Evolutionary conservation across 2,113 vertebrate species (phyloP), one percentile per base, ranked within the genome.

Genomic region (Ia io): DNA sequence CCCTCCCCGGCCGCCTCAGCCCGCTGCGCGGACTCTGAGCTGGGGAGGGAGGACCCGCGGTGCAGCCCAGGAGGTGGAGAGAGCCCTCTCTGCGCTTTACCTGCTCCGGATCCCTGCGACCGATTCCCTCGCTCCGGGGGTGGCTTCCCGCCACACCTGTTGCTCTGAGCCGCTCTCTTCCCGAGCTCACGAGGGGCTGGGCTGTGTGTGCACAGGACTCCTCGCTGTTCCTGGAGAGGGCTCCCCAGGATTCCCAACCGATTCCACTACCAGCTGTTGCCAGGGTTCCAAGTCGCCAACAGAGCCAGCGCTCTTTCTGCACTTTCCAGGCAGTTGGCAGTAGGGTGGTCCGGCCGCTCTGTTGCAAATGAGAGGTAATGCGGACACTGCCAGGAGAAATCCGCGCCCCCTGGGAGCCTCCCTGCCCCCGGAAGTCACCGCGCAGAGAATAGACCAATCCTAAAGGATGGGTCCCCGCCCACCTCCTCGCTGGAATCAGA

Each of bases 121-220:
- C 1, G 3, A 0, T 13, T 17, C 70, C 22, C 82, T 61, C 0
- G 71, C 35, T 13, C 51, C n/a, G 0, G 65, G 23, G 53, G 86
- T 20, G 47, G 71, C 61, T 40, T 5, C 3, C 40, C 40, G 25
- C 71, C 2, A 30, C 84, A 97, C 97, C 92, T 97, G 96, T 96
- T 90, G 97, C 96, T 93, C 32, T 0, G 23, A 44, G 59, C 40
- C 20, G 30, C 82, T 35, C 32, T 79, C 47, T 25, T 0, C 8
- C 42, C 51, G 14, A 25, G n/a, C 22, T 49, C 59, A 1, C 11
- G 30, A 16, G 23, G 71, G 2, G 4, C 51, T 5, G 59, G 6
- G 17, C 23, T 1, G 1, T 2, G 84, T 10, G 49, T 40, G 35
- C 35, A 7, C 59, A 1, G n/a, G 14, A 17, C 53, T 1, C 30